Evolutionary conservation across 2,888 invertebrate genomes (phyloP).

Genomic region (Diploptera punctata): DNA sequence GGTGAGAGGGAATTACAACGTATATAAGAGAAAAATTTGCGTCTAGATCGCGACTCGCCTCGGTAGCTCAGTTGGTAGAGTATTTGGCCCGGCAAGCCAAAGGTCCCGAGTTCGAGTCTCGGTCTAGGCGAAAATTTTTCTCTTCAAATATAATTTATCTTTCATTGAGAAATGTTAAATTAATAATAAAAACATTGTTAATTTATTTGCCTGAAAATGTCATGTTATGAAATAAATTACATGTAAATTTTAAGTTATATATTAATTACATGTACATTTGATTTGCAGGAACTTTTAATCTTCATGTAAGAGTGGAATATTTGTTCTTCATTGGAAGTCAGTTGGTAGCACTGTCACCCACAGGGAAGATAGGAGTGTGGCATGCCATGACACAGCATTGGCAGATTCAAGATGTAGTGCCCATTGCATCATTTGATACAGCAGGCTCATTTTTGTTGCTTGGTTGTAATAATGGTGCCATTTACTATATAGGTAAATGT

Average conservation of each 20-base stretch:
- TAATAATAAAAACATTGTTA: too few species aligned
- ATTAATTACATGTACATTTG: too few species aligned
- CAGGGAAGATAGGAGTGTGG: slow-evolving; percentile 98
- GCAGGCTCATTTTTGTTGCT: slow-evolving; percentile 94
- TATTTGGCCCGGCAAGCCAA: too few species aligned
- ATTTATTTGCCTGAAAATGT: too few species aligned
- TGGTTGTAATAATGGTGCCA: slow-evolving; percentile 95
- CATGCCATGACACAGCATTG: slow-evolving; percentile 99
- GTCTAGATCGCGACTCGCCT: too few species aligned
- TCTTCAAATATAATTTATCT: too few species aligned
- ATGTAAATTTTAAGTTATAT: slow-evolving; percentile 37
- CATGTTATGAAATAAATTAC: background rate
- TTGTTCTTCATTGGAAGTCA: slow-evolving; percentile 98
- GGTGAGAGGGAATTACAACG: too few species aligned
- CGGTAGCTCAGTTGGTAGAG: too few species aligned
- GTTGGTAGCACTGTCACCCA: slow-evolving; percentile 91
- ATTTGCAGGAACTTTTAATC: slow-evolving; percentile 84
- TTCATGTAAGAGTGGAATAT: slow-evolving; percentile 92
- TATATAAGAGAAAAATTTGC: too few species aligned
- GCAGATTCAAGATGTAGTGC: slow-evolving; percentile 96
- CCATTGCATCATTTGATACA: slow-evolving; percentile 95
- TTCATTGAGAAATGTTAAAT: too few species aligned
- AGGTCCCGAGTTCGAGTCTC: too few species aligned
- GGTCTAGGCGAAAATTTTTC: too few species aligned
- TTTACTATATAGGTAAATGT: slow-evolving; percentile 89